Conservation (phyloP, 2,113 vertebrate genomes). For the Tragelaphus strepsiceros region DNA sequence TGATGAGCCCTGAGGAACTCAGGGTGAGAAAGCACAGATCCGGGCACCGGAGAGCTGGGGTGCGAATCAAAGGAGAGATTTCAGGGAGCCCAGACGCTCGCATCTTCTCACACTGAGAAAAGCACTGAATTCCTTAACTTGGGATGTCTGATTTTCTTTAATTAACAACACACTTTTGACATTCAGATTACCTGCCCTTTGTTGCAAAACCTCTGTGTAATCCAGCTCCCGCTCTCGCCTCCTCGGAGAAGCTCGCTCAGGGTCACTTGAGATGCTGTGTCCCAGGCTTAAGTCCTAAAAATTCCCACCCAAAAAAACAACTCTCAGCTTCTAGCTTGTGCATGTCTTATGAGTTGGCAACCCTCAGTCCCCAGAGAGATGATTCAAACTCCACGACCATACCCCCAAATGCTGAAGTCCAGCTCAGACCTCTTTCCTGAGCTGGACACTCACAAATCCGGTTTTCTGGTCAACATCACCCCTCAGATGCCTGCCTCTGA, state of each 20-base stretch:
- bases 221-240: neutral
- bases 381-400: fast-evolving
- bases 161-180: neutral
- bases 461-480: fast-evolving
- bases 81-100: neutral
- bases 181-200: neutral
- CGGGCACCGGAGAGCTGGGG: neutral
- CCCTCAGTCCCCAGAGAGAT: neutral
- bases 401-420: neutral
- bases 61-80: neutral
- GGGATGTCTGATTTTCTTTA: neutral
- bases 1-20: neutral
- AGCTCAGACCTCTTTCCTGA: neutral
- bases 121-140: neutral
- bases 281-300: neutral
- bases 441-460: no score
- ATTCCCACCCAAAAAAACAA: neutral
- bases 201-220: neutral
- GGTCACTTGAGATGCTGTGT: neutral
- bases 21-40: neutral
- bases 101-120: neutral
- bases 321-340: neutral
- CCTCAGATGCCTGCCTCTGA: no score
- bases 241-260: neutral
- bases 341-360: no score